Percentiles rank a stretch among this genome's conserved stretches.
Evolutionary conservation across 2,797 vertebrate genomes (phyloP).

Genomic region (Orientallactaga sibirica): DNA sequence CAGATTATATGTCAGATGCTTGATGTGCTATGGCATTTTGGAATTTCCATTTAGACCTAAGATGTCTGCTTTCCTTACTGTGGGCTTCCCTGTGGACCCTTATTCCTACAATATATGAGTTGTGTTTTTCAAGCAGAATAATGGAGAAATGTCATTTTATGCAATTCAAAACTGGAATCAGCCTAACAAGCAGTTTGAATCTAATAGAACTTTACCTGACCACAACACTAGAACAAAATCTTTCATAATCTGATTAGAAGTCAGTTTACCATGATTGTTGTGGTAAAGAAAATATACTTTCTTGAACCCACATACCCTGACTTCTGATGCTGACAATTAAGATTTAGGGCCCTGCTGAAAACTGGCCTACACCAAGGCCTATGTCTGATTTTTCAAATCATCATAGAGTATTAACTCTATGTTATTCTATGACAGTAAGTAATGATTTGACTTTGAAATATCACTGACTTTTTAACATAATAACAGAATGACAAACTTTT

Average conservation of each 20-base stretch:
- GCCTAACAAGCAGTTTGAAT: background rate
- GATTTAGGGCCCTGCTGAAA: background rate
- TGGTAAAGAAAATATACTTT: background rate
- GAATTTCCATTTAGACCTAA: constrained; percentile 72
- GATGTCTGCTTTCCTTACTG: constrained; percentile 5
- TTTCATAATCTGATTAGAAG: background rate
- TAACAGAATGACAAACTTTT: background rate
- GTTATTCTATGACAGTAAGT: constrained; percentile 18
- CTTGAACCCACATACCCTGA: background rate
- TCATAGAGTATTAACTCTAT: constrained; percentile 13
- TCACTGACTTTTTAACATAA: background rate
- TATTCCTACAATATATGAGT: constrained; percentile 14
- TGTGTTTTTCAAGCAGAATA: constrained; percentile 30
- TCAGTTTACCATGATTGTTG: background rate
- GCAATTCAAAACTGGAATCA: background rate
- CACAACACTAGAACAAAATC: background rate
- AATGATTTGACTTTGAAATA: background rate
- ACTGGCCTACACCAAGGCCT: background rate
- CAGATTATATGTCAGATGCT: constrained; percentile 50
- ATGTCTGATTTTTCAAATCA: constrained; percentile 34
- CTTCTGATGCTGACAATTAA: background rate
- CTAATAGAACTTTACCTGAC: constrained; percentile 3
- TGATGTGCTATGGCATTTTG: constrained; percentile 62
- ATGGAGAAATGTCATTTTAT: constrained; percentile 45
- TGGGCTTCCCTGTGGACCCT: constrained; percentile 23